A percentile compares a stretch with the other conserved stretches of the same genome.
phyloP scores from a whole-genome alignment of 1,140 invertebrate genomes.

The Eumaeus atala region DNA sequence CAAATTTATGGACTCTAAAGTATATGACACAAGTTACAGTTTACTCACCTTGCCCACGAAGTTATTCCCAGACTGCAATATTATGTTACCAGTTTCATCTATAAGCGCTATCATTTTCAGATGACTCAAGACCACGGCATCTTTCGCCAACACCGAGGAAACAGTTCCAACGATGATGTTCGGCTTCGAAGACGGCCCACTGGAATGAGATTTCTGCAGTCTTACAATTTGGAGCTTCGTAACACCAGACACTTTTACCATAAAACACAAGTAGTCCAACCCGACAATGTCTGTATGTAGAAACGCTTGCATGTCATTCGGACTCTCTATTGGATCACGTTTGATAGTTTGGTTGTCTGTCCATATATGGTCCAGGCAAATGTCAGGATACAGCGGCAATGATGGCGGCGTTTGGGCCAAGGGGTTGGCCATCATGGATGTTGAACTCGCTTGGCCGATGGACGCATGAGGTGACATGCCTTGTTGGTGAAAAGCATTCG shows the following conservation, averaged over 20 bases:
- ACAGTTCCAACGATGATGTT: conserved; percentile 84
- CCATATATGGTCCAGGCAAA: conserved; percentile 93
- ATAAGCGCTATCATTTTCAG: conserved; percentile 88
- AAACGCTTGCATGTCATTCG: conserved; percentile 84
- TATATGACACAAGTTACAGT: too few species aligned
- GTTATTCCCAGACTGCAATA: conserved; percentile 88
- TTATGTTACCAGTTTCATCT: conserved; percentile 84
- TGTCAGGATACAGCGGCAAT: conserved; percentile 85
- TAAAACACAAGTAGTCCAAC: conserved; percentile 88
- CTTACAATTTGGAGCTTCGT: conserved; percentile 82
- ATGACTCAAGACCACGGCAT: conserved; percentile 86
- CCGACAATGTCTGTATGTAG: conserved; percentile 87
- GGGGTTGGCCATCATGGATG: conserved; percentile 56
- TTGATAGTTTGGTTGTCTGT: conserved; percentile 80
- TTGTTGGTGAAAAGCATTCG: conserved; percentile 66
- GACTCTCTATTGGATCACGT: conserved; percentile 67
- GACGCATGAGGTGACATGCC: conserved; percentile 66
- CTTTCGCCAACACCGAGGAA: conserved; percentile 84
- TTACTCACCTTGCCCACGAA: conserved; percentile 82
- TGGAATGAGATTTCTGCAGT: conserved; percentile 82
- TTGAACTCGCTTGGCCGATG: conserved; percentile 63
- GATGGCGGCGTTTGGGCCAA: conserved; percentile 63
- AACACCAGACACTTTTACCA: conserved; percentile 78
- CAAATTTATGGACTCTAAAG: not conserved
- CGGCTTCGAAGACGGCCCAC: conserved; percentile 63